Evolutionary conservation across 2,113 vertebrate genomes (phyloP), one percentile per base, ranked within the genome.

Genomic region (Cyanoderma ruficeps): DNA sequence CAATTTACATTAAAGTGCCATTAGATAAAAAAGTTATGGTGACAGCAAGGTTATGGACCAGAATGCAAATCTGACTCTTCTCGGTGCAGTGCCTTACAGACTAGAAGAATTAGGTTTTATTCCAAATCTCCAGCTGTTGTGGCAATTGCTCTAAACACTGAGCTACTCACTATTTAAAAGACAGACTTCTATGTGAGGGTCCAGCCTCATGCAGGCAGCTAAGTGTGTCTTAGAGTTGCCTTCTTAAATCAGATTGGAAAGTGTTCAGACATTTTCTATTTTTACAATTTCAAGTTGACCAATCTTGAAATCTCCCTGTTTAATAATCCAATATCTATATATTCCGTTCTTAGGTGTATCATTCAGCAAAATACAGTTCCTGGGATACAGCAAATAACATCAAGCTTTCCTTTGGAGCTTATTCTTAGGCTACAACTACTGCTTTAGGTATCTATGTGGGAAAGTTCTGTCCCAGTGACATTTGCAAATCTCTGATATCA

Each of bases 401-500:
- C 3, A 67, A 69, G 50, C 14, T 77, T 92, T 74, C 11, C 17
- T 89, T 55, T 63, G 71, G 33, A 93, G 25, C 23, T 74, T 11
- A 15, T 74, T 90, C 76, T 83, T 55, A 86, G 63, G 59, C 64
- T 93, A 83, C 42, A 93, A 22, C 63, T 67, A 59, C 68, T 2
- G 7, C 72, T 80, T 49, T 59, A 82, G 83, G 57, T 92, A 57
- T 59, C n/a, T 59, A 13, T 22, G 37, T 70, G 14, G 65, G 28
- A 83, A 86, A 42, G 35, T 80, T 94, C 96, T 86, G 47, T 81
- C 52, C 24, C 44, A 87, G 13, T 83, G 80, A 90, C 83, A 93
- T 93, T 93, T 94, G 50, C 42, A 94, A 70, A 89, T 70, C 76
- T 93, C 71, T 85, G 46, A 57, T 89, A 86, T 47, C 83, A 78